Base-by-base conservation (phyloP, 2,113 vertebrate species). In the Clarias batrachus region DNA sequence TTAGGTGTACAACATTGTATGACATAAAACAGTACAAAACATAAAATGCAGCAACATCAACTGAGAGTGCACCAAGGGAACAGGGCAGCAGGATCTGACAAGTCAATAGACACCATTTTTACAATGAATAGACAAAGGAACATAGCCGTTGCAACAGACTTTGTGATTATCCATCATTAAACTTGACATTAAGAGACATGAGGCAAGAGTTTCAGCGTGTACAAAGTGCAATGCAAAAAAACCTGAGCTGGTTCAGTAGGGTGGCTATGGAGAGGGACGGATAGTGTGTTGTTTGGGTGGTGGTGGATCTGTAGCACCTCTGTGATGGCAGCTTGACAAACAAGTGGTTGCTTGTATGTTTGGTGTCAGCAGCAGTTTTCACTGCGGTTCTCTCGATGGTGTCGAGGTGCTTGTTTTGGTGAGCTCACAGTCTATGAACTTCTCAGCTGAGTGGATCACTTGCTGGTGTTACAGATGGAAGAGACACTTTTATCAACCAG, bases 281-380 rank as follows among this genome's bases (percentile, higher is more conserved):
- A 4, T 77, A 13, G 76, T 78, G 30, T 57, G 21, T 78, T 19
- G 16, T 78, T 78, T 27, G 52, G 76, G 7, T 27, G n/a, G 52
- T 8, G 8, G 48, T 74, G 19, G 21, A 25, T 33, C 23, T 56
- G 52, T 78, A 78, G 76, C n/a, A 2, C 13, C 52, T 78, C 76
- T 56, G n/a, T 57, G 54, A 78, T 76, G 73, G 41, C 41, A 76
- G 41, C 73, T n/a, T 57, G 52, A 19, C 76, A 78, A 78, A 56
- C 6, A 17, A 3, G n/a, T 30, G 76, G 76, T 57, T 30, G 52
- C 25, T 56, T 77, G 25, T 11, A 77, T 77, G 74, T 77, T 30
- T 78, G 76, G 54, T 78, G n/a, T 78, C 54, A 19, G n/a, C 52
- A 30, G 76, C 76, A 54, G 17, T 56, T 78, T 27, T 27, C 8